Percentiles rank a stretch among this genome's conserved stretches.
Conservation (phyloP, 2,113 vertebrate species). For the Pteropus alecto region DNA sequence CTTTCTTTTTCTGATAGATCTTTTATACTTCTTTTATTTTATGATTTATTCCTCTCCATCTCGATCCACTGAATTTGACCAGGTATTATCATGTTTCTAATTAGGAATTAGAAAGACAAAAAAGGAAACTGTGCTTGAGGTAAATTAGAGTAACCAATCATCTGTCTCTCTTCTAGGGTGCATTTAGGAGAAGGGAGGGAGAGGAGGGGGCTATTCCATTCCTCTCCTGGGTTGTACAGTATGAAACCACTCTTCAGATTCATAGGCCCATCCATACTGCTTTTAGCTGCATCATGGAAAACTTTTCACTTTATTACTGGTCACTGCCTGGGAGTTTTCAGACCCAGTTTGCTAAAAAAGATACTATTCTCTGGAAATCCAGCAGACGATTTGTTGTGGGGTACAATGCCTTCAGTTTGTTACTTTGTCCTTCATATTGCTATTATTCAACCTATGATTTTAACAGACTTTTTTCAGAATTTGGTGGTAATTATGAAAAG, state of each 20-base stretch:
- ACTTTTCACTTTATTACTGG: not conserved
- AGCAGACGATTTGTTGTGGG: not conserved
- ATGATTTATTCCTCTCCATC: not conserved
- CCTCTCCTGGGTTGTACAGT: not conserved
- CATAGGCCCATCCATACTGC: fast-evolving
- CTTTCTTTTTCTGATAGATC: not conserved
- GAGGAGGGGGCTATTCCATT: not conserved
- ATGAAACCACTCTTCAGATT: not conserved
- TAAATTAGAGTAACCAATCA: not conserved
- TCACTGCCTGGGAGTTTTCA: not conserved
- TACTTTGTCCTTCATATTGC: not conserved
- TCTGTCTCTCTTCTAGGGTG: not conserved
- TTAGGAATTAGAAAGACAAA: not conserved
- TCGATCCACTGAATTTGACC: not conserved
- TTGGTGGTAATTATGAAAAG: not conserved
- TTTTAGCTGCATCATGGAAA: not conserved
- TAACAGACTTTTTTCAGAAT: not conserved
- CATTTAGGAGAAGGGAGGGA: no score
- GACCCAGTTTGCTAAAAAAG: not conserved
- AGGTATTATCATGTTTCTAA: not conserved
- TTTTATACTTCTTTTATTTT: not conserved
- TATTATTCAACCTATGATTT: not conserved
- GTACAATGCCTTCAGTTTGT: not conserved
- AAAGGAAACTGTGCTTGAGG: not conserved
- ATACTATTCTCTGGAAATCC: not conserved